Conservation (phyloP, 2,113 vertebrate genomes). For the Rhabdomys dilectus region DNA sequence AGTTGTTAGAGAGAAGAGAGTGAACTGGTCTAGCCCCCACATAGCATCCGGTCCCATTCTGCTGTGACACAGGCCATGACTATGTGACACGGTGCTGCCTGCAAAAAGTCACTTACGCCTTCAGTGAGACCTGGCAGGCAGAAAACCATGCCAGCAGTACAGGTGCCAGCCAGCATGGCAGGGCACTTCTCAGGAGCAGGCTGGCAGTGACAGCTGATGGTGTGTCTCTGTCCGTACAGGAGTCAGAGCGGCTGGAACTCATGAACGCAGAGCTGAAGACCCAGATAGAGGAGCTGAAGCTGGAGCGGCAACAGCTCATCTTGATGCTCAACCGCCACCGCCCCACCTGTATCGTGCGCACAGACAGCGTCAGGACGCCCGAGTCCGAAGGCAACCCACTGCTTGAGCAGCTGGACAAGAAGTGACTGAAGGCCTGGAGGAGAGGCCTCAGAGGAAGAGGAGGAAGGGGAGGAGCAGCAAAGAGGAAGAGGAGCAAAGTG, state of each 20-base stretch:
- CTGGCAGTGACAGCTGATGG: neutral
- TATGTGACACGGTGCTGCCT: accelerated
- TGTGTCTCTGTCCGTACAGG: slow-evolving; percentile 87
- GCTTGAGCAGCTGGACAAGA: slow-evolving; percentile 93
- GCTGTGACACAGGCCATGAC: neutral
- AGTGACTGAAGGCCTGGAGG: slow-evolving; percentile 88
- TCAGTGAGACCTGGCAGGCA: neutral
- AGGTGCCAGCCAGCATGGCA: neutral
- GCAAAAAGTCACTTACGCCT: neutral
- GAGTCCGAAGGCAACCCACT: slow-evolving; percentile 93
- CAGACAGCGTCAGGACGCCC: slow-evolving; percentile 94
- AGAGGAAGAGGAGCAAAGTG: slow-evolving; percentile 77
- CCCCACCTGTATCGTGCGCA: slow-evolving; percentile 96
- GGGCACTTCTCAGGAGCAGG: neutral
- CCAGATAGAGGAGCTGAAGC: slow-evolving; percentile 97
- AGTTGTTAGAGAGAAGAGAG: neutral
- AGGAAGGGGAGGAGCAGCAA: slow-evolving; percentile 49
- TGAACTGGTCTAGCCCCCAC: neutral
- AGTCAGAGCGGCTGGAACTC: slow-evolving; percentile 96
- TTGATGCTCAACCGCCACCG: slow-evolving; percentile 97
- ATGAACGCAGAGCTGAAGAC: slow-evolving; percentile 97
- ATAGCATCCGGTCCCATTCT: neutral
- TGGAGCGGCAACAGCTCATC: slow-evolving; percentile 97
- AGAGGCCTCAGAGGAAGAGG: slow-evolving; percentile 75
- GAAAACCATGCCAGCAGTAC: neutral